phyloP scores from a whole-genome alignment of 2,888 invertebrate species.

The Amphipyra berbera region DNA sequence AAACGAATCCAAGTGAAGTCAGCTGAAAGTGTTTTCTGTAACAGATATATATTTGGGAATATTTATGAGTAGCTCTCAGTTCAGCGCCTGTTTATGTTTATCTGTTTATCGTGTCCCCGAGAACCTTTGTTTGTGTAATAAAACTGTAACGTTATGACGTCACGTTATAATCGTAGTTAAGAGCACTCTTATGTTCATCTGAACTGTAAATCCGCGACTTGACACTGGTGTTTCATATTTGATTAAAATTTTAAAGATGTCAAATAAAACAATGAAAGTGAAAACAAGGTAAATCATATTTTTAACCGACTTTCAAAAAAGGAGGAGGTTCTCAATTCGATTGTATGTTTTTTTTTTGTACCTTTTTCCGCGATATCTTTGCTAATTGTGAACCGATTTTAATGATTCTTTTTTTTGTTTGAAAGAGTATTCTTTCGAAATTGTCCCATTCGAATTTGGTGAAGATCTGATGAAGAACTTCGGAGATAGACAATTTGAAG shows the following conservation, averaged over 20 bases:
- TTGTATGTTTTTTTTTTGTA: no score
- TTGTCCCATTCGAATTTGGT: no score
- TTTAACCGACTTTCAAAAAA: no score
- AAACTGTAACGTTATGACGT: constrained; percentile 27
- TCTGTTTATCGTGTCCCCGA: constrained; percentile 36
- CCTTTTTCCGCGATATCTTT: no score
- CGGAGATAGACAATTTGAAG: no score
- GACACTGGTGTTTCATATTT: not conserved
- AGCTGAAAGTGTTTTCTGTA: constrained; percentile 57
- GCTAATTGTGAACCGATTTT: no score
- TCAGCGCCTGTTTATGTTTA: constrained; percentile 45
- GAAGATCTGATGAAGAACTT: no score
- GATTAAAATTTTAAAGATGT: not conserved
- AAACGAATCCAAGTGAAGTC: constrained; percentile 58
- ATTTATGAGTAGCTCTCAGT: constrained; percentile 45
- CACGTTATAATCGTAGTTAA: constrained; percentile 21
- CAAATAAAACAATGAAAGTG: no score
- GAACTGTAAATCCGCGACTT: constrained; percentile 2
- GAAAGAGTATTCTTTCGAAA: no score
- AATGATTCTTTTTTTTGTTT: no score
- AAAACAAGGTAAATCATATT: no score
- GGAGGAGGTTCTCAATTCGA: no score
- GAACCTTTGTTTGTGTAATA: constrained; percentile 48
- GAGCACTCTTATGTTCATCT: constrained; percentile 1
- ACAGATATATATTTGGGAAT: constrained; percentile 50